Evolutionary conservation across 2,113 vertebrate species (phyloP).

Genomic region (Hoplias malabaricus): DNA sequence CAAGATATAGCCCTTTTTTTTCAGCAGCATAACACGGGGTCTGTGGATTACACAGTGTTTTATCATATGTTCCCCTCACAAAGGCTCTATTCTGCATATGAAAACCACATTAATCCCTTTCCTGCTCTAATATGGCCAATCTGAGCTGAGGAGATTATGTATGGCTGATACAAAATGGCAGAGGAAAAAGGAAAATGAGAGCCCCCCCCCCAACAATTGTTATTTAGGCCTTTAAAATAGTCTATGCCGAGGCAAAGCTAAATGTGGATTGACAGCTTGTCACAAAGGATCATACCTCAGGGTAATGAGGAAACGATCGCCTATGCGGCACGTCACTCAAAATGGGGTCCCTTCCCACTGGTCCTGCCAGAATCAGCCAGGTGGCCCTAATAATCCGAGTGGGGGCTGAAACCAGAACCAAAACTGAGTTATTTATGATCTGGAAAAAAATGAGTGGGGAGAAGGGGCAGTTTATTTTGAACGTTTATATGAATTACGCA

Average conservation of each 20-base stretch:
- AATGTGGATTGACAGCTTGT: constrained; percentile 24
- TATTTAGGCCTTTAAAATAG: constrained; percentile 2
- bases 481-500: constrained; percentile 52
- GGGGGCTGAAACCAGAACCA: constrained; percentile 28
- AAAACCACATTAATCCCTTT: not conserved
- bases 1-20: not conserved
- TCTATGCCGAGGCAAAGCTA: not conserved
- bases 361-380: constrained; percentile 43
- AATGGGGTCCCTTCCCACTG: not conserved
- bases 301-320: constrained; percentile 35
- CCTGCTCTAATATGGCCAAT: not conserved
- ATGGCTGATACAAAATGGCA: not conserved
- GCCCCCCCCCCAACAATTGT: too few relatives aligned
- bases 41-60: not conserved
- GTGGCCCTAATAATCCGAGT: constrained; percentile 50
- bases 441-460: constrained; percentile 17
- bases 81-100: not conserved
- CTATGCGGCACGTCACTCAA: constrained; percentile 21
- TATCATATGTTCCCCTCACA: constrained; percentile 13
- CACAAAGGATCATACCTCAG: constrained; percentile 19
- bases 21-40: not conserved
- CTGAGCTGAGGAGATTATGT: constrained; percentile 2
- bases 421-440: constrained; percentile 47
- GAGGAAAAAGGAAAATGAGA: constrained; percentile 8
- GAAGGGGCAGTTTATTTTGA: constrained; percentile 24